Evolutionary conservation across 1,140 invertebrate genomes (phyloP), one percentile per base, ranked within the genome.

Genomic region (Drosophila pectinifera): DNA sequence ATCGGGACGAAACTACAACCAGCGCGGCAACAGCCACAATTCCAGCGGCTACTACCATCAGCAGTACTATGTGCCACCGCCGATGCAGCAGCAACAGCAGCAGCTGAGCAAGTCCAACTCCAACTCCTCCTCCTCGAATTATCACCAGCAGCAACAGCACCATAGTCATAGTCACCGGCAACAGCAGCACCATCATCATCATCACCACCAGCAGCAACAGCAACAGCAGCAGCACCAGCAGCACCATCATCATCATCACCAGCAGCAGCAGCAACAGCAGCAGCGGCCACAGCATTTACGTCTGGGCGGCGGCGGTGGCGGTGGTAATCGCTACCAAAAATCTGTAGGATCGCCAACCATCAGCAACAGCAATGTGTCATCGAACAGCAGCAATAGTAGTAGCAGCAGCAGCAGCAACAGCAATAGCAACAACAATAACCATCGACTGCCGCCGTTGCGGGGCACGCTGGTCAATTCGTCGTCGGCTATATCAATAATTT

Each of bases 31-130:
- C 14, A 63, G 28, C 28, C 58, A 61, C 45, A 68, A 42, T 38
- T 73, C 48, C 51, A 77, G 38, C 68, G 65, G 58, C 24, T 89
- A 82, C 46, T 91, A 90, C 51, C 83, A 89, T 42, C 90, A 91
- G 62, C 90, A 91, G 67, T 85, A 91, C 51, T 91, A 91, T 76
- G 90, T 91, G 65, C 90, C 90, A 51, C 90, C 90, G 54, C 90
- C 90, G 7, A 85, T 91, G 90, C 90, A 91, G 36, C 85, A 88
- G 38, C 46, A 49, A 80, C 90, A 91, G 45, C 80, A 90, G 73
- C 85, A 91, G 46, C 90, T 89, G 36, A 80, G 73, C 73, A 89
- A 88, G 45, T 57, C 75, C 41, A 84, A 72, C 36, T 70, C 75
- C 5, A 48, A 55, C 36, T 68, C 64, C 28, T 63, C 61, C 26